Base-by-base conservation (phyloP, 2,797 vertebrate species). In the Sebastes miniatus region DNA sequence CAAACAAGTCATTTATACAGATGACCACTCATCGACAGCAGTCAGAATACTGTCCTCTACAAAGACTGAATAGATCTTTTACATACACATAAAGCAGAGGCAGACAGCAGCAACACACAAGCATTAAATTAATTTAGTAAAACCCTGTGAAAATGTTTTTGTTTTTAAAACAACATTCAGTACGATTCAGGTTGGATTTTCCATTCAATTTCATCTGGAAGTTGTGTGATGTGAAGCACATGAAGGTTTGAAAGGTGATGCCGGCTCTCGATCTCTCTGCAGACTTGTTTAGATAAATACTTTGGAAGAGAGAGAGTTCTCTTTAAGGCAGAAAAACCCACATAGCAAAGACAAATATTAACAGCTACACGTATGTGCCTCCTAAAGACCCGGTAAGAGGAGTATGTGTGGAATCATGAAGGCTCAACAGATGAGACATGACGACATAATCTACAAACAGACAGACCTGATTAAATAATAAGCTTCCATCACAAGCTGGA, bases 1-100 rank as follows among this genome's bases (percentile, higher is more conserved):
- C 65, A 56, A 92, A 91, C 88, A 77, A 81, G 74, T 80, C 65
- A 69, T 92, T 91, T 90, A 79, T 86, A 93, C 80, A 89, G 81
- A 87, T 73, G 79, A 91, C 76, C 65, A 66, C 71, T 75, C 73
- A 78, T 74, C 43, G 83, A 80, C 70, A 88, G 81, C 84, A 82
- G 77, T 52, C 75, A 74, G 59, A 91, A 83, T 54, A 79, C 73
- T 5, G 80, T 83, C 79, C 29, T 81, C 79, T 86, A 87, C 50
- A 20, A 75, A 76, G 73, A 87, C 18, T 62, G 62, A 85, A 61
- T 76, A 85, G 24, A 78, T 61, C 31, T 81, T 70, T 83, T 32
- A 87, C 85, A 90, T 75, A 83, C 75, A 90, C 62, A 80, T 50
- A 81, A 73, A 63, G 79, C 74, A 86, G 83, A 91, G 69, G 65